Evolutionary conservation across 2,797 vertebrate species (phyloP).

Genomic region (Rallus crepitans): DNA sequence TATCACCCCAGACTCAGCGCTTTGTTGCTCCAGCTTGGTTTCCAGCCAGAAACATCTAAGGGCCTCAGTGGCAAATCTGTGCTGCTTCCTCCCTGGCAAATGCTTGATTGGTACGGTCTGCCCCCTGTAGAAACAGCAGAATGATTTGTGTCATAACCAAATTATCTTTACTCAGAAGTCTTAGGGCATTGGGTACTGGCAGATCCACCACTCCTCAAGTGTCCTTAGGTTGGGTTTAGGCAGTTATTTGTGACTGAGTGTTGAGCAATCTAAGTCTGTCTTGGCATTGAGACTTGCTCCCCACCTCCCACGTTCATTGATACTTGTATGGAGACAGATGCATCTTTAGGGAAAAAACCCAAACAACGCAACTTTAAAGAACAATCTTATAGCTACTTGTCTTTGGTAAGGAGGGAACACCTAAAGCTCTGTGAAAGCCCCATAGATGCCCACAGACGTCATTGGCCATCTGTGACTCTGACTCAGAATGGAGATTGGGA

Average conservation of each 20-base stretch:
- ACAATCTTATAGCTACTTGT: background rate
- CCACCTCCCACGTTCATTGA: background rate
- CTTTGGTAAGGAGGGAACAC: background rate
- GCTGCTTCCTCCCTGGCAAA: conserved; percentile 45
- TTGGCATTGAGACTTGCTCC: background rate
- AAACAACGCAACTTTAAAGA: background rate
- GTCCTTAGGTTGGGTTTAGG: background rate
- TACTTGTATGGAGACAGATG: background rate
- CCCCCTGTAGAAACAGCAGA: conserved; percentile 10
- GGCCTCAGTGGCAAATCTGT: conserved; percentile 7
- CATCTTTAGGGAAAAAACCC: background rate
- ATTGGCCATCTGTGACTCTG: background rate
- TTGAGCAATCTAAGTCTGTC: background rate
- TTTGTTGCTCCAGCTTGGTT: conserved; percentile 47
- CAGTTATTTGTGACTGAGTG: background rate
- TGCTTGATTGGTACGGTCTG: background rate
- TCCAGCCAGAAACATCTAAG: conserved; percentile 50
- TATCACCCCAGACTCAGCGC: background rate
- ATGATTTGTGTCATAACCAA: background rate
- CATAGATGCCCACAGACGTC: background rate
- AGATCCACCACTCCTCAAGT: background rate
- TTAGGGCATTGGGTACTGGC: background rate
- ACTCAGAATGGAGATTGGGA: background rate
- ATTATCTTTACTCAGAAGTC: background rate
- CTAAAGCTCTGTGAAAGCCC: background rate